phyloP scores from a whole-genome alignment of 2,797 vertebrate genomes.

The Jordanella pulchra region DNA sequence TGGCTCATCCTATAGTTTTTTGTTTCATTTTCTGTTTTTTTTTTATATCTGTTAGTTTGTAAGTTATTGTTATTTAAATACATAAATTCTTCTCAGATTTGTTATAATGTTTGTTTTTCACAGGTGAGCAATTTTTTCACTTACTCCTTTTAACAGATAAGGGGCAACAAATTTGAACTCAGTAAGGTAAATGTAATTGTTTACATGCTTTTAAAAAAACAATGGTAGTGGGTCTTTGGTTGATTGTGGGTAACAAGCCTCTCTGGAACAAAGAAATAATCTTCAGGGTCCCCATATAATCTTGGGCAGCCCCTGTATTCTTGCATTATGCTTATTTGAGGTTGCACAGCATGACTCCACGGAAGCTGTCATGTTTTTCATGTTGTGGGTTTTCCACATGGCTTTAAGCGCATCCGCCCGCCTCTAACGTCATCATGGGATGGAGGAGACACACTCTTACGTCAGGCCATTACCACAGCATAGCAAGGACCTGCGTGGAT shows the following conservation, averaged over 20 bases:
- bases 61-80: neutral
- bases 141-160: too few species aligned
- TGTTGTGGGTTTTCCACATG: conserved; percentile 73
- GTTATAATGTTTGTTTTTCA: too few species aligned
- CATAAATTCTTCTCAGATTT: neutral
- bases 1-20: too few species aligned
- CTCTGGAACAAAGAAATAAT: neutral
- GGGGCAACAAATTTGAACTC: too few species aligned
- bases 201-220: neutral
- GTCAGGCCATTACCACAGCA: conserved; percentile 63
- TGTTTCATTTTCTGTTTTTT: too few species aligned
- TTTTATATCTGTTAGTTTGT: neutral
- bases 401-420: conserved; percentile 67
- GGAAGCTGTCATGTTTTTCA: conserved; percentile 22
- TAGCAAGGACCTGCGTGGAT: conserved; percentile 40
- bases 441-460: conserved; percentile 68
- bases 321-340: neutral
- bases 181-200: neutral
- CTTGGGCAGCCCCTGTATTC: neutral
- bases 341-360: conserved; percentile 10
- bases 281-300: neutral
- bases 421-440: conserved; percentile 69
- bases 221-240: neutral
- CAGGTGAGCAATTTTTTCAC: too few species aligned
- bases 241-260: neutral